phyloP scores from a whole-genome alignment of 1,140 invertebrate genomes.

The Bicyclus anynana region DNA sequence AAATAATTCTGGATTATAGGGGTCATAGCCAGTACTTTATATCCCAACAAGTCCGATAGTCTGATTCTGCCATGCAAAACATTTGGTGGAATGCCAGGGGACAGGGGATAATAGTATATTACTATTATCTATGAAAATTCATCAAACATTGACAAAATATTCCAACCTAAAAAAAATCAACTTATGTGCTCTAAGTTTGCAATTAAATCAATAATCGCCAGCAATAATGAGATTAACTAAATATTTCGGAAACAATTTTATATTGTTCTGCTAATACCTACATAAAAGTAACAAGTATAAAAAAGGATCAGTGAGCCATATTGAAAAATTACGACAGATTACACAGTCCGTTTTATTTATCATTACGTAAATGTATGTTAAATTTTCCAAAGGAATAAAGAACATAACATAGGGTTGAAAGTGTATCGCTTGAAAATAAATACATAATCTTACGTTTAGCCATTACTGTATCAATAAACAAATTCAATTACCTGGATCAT shows the following conservation, averaged over 20 bases:
- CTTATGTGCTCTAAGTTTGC: background rate
- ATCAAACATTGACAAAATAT: background rate
- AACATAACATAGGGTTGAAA: constrained; percentile 23
- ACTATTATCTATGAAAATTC: no score
- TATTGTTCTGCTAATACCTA: background rate
- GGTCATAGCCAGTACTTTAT: no score
- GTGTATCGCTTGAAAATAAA: constrained; percentile 23
- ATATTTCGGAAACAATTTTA: background rate
- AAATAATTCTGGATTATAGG: no score
- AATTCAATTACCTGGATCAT: constrained; percentile 50
- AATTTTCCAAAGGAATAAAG: constrained; percentile 3
- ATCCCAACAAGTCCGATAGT: no score
- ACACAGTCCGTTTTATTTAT: constrained; percentile 16
- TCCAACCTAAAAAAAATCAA: constrained; percentile 3
- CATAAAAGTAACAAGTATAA: background rate
- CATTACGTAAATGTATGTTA: constrained; percentile 8
- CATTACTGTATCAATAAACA: constrained; percentile 31
- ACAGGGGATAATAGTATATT: no score
- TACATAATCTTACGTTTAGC: constrained; percentile 27
- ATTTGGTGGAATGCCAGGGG: no score
- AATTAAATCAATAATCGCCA: background rate
- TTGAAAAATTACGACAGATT: constrained; percentile 56
- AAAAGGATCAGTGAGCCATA: constrained; percentile 47
- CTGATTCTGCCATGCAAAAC: no score
- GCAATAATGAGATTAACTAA: background rate